Conservation (phyloP, 2,113 vertebrate species). For the Eudyptes chrysolophus region DNA sequence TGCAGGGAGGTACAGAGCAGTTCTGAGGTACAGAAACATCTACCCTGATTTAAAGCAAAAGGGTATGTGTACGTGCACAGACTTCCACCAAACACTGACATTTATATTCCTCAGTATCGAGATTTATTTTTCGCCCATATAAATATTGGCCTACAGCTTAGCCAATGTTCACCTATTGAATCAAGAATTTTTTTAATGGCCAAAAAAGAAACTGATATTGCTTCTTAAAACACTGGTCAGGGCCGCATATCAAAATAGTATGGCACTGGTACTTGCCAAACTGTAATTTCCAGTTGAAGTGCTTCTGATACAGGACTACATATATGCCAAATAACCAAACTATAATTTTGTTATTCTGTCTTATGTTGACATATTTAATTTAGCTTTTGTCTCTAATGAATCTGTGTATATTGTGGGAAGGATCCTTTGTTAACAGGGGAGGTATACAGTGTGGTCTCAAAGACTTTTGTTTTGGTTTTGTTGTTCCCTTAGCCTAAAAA, state of each 20-base stretch:
- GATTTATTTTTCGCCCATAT: constrained; percentile 25
- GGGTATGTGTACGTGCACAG: background rate
- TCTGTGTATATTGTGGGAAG: background rate
- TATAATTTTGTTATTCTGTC: background rate
- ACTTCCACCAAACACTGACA: background rate
- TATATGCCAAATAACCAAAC: background rate
- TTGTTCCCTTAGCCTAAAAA: background rate
- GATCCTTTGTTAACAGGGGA: background rate
- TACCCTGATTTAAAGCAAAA: background rate
- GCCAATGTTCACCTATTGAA: background rate
- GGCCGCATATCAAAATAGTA: background rate
- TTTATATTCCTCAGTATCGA: background rate
- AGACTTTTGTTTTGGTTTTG: background rate
- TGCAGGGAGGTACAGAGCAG: background rate
- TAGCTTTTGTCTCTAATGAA: background rate
- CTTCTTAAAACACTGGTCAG: background rate
- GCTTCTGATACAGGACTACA: background rate
- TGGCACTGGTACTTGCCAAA: background rate
- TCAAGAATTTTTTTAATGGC: constrained; percentile 35
- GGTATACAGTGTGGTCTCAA: background rate
- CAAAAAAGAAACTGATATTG: constrained; percentile 15
- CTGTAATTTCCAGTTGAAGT: constrained; percentile 27
- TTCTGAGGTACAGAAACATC: constrained; percentile 8
- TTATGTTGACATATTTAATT: background rate
- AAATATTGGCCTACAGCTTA: constrained; percentile 57